Base-by-base conservation (phyloP, 2,888 invertebrate species). In the Dugesia japonica region DNA sequence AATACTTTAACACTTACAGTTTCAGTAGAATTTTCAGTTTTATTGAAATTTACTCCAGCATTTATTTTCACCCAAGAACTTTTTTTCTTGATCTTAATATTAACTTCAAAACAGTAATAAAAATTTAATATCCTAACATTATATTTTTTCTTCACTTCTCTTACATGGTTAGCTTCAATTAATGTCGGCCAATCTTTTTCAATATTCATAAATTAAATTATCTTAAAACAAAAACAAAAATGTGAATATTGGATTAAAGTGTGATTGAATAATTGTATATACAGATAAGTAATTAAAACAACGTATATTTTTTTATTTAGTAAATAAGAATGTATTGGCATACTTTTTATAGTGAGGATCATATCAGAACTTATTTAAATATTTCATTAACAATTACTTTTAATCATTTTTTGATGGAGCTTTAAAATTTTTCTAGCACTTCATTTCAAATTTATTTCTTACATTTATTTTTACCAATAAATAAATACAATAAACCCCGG, bases 181-280 rank as follows among this genome's bases (percentile, higher is more conserved):
- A 56, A n/a, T n/a, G 56, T 56, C 4, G 56, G 56, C 56, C 56
- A 56, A 56, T 56, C 56, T 23, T 56, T 56, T 56, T 56, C 56
- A 56, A 56, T 56, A 56, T 56, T 56, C 56, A 56, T 56, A 56
- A n/a, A 56, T 7, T 7, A 56, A 20, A n/a, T n/a, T n/a, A n/a
- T n/a, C n/a, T n/a, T 4, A 56, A 4, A 56, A 23, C 17, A 13
- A 56, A 56, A 56, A 20, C 1, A 23, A 4, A 56, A 56, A 56
- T 56, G 56, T 56, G 56, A n/a, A 56, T 9, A 13, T 56, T n/a
- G 17, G 56, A n/a, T n/a, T 56, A 56, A n/a, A 56, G 56, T 56
- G 23, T 23, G 56, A 56, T 56, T 56, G 23, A 20, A 56, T 9
- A 56, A 56, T 56, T 56, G 56, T 56, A 56, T 56, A 56, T 56